These are phyloP conservation scores for Formica aserva DNA, from an alignment of 2,888 invertebrate species.

Conservation along the genomic window DNA sequence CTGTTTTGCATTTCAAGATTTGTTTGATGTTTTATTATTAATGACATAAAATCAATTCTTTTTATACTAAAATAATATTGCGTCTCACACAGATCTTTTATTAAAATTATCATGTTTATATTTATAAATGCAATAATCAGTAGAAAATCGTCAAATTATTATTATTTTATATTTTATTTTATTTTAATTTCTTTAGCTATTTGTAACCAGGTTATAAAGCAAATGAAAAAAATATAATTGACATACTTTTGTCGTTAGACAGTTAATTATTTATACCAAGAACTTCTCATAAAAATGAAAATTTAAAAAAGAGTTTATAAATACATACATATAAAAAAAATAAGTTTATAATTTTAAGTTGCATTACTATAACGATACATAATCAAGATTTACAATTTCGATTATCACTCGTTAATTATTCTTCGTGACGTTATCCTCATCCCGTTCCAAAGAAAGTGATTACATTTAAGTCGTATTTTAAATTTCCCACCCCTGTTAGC, in stretches of 20 bases:
- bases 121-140: not conserved
- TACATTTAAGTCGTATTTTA: constrained; percentile 71
- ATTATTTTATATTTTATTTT: not conserved
- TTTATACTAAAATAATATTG: not conserved
- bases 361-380: not conserved
- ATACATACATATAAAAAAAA: not conserved
- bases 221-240: not conserved
- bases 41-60: not conserved
- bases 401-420: not conserved
- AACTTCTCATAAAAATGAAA: not conserved
- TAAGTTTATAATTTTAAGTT: not conserved
- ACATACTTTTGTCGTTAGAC: not conserved
- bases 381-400: not conserved
- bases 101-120: not conserved
- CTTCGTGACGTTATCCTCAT: not conserved
- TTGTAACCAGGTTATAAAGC: not conserved
- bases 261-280: not conserved
- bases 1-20: not conserved
- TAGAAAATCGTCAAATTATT: not conserved
- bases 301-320: not conserved
- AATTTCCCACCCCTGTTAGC: constrained; percentile 72
- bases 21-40: not conserved
- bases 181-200: not conserved
- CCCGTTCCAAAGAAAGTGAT: not conserved
- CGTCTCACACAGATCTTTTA: not conserved